Base-by-base conservation (phyloP, 64 coral and sea anemone genomes). In the Dendrophyllia cribrosa region DNA sequence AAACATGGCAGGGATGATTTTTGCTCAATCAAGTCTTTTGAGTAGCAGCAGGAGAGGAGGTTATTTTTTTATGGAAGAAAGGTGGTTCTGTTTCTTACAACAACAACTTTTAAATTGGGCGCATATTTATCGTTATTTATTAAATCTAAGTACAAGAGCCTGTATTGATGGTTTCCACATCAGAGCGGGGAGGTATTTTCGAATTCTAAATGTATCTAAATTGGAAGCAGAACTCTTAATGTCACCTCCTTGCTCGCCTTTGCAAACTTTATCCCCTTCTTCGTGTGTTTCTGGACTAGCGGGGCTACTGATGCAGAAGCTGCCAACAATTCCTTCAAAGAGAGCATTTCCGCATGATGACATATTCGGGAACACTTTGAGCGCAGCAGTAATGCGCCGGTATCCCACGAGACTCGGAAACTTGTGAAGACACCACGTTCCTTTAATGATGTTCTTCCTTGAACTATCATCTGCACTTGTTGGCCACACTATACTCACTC, bases 351-450 rank as follows among this genome's bases (percentile, higher is more conserved):
- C 80, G 9, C 45, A 67, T 10, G 44, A 51, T 9, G 60, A 68
- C 43, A n/a, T 46, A 47, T 66, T 25, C 20, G n/a, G 61, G 2
- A 84, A n/a, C 0, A 61, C 44, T 63, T 84, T 84, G 17, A 84
- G 20, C 13, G 80, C 80, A 22, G 61, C 43, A 50, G 62, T 44
- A 22, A 23, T 84, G 43, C 80, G 60, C 48, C 45, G 16, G 80
- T 84, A 68, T 84, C 80, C 80, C 13, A 84, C 80, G 21, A 84
- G 62, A 50, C 62, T 84, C 44, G 80, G 80, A 50, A 84, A 84
- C 62, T 84, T 84, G 20, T 84, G 62, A 51, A 84, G 80, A 68
- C 63, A 84, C 80, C 80, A 84, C 4, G 4, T 84, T 1, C 80
- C 80, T 49, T 51, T 20, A 6, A 49, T 16, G n/a, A 84, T 84